Evolutionary conservation across 1,140 invertebrate species (phyloP).

Genomic region (Philopotamus ludificatus): DNA sequence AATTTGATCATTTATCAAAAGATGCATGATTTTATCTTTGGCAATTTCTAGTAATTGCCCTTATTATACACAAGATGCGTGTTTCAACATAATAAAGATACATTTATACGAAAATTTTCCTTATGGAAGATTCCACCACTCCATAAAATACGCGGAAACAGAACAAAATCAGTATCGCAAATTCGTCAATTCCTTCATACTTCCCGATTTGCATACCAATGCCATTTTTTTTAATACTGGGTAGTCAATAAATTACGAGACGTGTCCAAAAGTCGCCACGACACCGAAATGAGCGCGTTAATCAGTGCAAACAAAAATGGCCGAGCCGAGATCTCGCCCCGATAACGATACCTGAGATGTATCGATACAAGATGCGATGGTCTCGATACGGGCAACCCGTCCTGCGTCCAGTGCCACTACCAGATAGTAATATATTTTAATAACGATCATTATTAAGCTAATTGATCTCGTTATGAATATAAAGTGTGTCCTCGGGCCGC

Average conservation of each 20-base stretch:
- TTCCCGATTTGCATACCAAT: background rate
- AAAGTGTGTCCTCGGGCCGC: conserved; percentile 22
- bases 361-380: conserved; percentile 12
- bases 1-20: no score
- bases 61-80: no score
- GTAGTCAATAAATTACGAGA: background rate
- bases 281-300: background rate
- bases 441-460: conserved; percentile 39
- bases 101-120: no score
- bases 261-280: background rate
- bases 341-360: conserved; percentile 18
- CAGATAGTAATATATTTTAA: conserved; percentile 35
- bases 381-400: conserved; percentile 12
- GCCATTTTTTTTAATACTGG: background rate
- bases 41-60: no score
- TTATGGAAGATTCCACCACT: no score
- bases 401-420: conserved; percentile 7
- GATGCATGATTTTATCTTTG: no score
- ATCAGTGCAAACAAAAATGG: background rate
- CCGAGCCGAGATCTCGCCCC: conserved; percentile 16
- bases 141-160: no score
- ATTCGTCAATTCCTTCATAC: background rate
- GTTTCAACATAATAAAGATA: no score
- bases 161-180: background rate
- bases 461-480: conserved; percentile 40